A percentile compares a stretch with the other conserved stretches of the same genome.
These are phyloP conservation scores for Triplophysa siluroides DNA, from an alignment of 2,113 vertebrate genomes.

Conservation along the genomic window DNA sequence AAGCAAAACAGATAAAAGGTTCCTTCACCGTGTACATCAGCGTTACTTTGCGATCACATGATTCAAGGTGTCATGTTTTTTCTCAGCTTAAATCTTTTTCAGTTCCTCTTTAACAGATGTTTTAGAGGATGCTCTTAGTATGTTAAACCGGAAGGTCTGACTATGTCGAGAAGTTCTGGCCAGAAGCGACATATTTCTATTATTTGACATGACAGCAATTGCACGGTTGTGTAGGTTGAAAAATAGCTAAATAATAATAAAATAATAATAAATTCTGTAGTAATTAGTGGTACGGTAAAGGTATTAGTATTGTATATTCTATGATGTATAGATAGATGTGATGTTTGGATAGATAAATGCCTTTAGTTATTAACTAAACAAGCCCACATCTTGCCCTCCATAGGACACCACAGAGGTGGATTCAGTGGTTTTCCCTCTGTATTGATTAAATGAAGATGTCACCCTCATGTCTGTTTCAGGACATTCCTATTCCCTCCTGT, in stretches of 20 bases:
- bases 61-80: background rate
- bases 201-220: background rate
- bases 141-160: background rate
- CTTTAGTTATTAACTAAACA: background rate
- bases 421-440: background rate
- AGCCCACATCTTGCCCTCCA: background rate
- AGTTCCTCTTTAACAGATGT: slow-evolving; percentile 1
- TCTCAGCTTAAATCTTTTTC: background rate
- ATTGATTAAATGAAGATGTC: slow-evolving; percentile 49
- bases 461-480: slow-evolving; percentile 61
- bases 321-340: too few relatives aligned
- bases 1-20: background rate
- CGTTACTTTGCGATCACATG: background rate
- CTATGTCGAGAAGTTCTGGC: background rate
- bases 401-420: background rate
- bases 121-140: background rate
- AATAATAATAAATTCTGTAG: too few relatives aligned
- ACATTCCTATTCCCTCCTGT: slow-evolving; percentile 58
- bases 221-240: too few relatives aligned
- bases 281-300: too few relatives aligned
- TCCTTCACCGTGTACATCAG: background rate
- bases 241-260: too few relatives aligned
- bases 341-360: too few relatives aligned
- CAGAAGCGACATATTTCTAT: background rate
- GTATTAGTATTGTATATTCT: too few relatives aligned